Conservation (phyloP, 2,113 vertebrate species). For the Eurystomus gularis region DNA sequence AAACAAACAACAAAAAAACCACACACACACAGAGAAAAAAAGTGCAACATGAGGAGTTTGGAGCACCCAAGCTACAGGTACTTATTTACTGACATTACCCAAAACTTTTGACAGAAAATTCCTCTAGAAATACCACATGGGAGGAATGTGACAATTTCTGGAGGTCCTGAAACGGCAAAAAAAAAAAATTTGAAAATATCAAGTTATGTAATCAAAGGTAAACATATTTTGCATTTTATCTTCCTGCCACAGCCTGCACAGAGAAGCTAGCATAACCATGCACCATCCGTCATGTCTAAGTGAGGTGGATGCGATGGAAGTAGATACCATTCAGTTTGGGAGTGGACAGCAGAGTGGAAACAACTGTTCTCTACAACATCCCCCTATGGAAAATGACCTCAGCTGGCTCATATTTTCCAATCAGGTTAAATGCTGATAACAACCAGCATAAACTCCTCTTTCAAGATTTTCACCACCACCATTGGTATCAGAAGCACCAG, state of each 20-base stretch:
- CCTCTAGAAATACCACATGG: neutral
- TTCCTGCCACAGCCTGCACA: neutral
- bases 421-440: neutral
- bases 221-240: neutral
- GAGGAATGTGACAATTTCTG: neutral
- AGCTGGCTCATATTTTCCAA: constrained; percentile 6
- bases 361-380: neutral
- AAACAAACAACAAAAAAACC: too few species aligned
- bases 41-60: too few species aligned
- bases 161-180: neutral
- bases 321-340: neutral
- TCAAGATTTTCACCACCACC: neutral
- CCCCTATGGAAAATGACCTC: constrained; percentile 5
- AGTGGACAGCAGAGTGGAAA: neutral
- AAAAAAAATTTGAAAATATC: neutral
- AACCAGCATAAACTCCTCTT: neutral
- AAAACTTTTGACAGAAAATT: neutral
- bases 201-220: neutral
- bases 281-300: neutral
- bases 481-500: neutral
- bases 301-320: neutral
- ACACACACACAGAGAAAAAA: too few species aligned
- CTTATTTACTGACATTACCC: neutral
- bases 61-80: neutral
- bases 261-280: neutral